Base-by-base conservation (phyloP, 37 sponge, comb jelly and placozoan genomes). In the Chondrilla cf. caribensis region DNA sequence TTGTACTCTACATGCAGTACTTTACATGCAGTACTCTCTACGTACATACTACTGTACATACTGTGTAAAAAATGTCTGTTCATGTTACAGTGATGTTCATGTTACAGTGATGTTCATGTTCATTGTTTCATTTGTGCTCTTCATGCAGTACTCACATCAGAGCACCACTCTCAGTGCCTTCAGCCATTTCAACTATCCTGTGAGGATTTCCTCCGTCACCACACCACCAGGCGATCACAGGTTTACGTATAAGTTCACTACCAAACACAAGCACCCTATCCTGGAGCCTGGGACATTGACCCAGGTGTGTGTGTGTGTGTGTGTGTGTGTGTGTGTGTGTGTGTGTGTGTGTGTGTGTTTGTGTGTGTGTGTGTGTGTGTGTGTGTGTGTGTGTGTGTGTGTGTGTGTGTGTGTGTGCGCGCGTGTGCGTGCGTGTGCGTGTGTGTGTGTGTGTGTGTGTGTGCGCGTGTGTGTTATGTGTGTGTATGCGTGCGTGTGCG, bases 131-230 rank as follows among this genome's bases (percentile, higher is more conserved):
- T n/a, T 47, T 47, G 9, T 47, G 6, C 51, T 47, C 51, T 47
- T 47, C 11, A 11, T 47, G 51, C 11, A 47, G 51, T 47, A 14
- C 11, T 47, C 51, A 11, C 6, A 11, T 6, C 51, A 47, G 15
- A 39, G 37, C 2, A 2, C 2, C 2, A 76, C 40, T 17, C 77
- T 76, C 43, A 40, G 47, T 24, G 43, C 51, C 5, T 17, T 28
- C 68, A 67, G 68, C 68, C 68, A 67, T 33, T 67, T 67, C 68
- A n/a, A 67, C 11, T 38, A 76, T 31, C 51, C 77, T 1, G 43
- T 76, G 43, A 38, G 8, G 38, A 76, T 76, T 43, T 37, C 51
- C 25, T 38, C 77, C 1, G 77, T 76, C 2, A 38, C n/a, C 8
- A 33, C 77, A 8, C 25, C 25, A 6, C 38, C 77, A n/a, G 37